Evolutionary conservation across 2,888 invertebrate genomes (phyloP).

Genomic region (Sialis lutaria): DNA sequence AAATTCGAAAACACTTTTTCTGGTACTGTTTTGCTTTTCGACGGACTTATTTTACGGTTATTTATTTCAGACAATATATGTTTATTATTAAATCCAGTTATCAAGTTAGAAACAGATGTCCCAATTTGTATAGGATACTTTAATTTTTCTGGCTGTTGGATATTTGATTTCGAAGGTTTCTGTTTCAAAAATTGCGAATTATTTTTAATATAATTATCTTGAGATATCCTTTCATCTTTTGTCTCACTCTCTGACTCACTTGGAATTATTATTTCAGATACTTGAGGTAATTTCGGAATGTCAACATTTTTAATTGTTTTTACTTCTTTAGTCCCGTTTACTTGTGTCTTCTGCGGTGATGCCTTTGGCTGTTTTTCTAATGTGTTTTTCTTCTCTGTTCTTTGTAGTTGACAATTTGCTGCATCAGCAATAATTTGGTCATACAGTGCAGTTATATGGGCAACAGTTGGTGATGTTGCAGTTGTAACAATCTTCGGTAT

Average conservation of each 20-base stretch:
- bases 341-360: background rate
- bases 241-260: conserved; percentile 33
- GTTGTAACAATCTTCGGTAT: background rate
- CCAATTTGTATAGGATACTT: conserved; percentile 41
- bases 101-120: conserved; percentile 37
- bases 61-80: conserved; percentile 38
- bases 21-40: conserved; percentile 1
- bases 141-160: conserved; percentile 19
- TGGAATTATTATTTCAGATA: conserved; percentile 55
- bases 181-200: conserved; percentile 21
- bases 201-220: conserved; percentile 26
- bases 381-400: background rate
- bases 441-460: background rate
- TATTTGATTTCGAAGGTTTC: conserved; percentile 3
- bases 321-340: conserved; percentile 2
- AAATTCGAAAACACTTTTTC: conserved; percentile 21
- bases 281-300: conserved; percentile 57
- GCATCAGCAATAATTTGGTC: conserved; percentile 2
- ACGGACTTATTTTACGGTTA: conserved; percentile 9
- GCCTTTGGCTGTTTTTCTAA: background rate
- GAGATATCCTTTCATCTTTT: conserved; percentile 18
- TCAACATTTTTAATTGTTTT: conserved; percentile 32
- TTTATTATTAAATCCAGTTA: conserved; percentile 25
- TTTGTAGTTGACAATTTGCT: background rate
- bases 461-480: background rate